Evolutionary conservation across 2,113 vertebrate genomes (phyloP).

Genomic region (Nesospiza acunhae): DNA sequence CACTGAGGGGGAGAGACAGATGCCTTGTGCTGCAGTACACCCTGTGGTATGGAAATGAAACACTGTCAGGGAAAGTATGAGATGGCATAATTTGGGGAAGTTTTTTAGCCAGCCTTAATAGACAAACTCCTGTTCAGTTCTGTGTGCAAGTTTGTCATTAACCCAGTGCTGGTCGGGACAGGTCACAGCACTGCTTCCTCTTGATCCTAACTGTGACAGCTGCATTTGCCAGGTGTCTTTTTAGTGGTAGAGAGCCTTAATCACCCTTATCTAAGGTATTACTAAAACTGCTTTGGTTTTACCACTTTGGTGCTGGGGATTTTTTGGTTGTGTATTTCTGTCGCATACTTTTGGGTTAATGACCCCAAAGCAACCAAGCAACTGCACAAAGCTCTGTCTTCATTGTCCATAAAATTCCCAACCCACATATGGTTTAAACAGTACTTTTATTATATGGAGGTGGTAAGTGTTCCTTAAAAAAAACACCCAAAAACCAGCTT

Average conservation of each 20-base stretch:
- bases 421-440: accelerated
- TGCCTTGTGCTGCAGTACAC: not conserved
- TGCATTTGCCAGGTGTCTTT: not conserved
- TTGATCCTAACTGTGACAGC: not conserved
- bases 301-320: not conserved
- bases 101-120: not conserved
- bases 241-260: not conserved
- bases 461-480: not conserved
- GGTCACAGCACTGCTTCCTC: not conserved
- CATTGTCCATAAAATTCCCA: not conserved
- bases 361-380: not conserved
- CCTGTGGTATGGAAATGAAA: not conserved
- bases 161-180: not conserved
- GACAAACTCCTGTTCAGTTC: not conserved
- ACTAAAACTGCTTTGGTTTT: not conserved
- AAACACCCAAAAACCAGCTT: not conserved
- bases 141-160: not conserved
- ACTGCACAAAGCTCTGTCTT: accelerated
- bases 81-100: not conserved
- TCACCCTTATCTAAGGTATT: not conserved
- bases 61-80: not conserved
- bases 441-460: not conserved
- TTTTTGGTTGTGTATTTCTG: not conserved
- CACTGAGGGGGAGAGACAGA: not conserved
- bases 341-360: not conserved